Evolutionary conservation across 2,888 invertebrate species (phyloP).

Genomic region (Polia nebulosa): DNA sequence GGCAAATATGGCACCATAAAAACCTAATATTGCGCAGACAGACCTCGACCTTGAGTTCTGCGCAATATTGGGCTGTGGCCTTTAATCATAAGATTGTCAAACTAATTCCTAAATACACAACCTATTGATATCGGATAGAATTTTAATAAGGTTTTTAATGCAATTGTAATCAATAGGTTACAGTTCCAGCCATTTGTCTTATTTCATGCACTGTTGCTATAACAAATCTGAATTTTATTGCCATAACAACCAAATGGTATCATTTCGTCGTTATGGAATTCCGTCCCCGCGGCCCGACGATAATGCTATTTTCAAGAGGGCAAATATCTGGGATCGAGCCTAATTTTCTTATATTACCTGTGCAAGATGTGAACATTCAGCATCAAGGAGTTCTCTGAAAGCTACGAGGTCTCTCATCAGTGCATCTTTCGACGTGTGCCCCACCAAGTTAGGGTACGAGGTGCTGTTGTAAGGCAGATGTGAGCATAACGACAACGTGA

Average conservation of each 20-base stretch:
- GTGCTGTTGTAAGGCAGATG: conserved; percentile 95
- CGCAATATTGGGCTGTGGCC: not conserved
- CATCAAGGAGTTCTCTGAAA: conserved; percentile 96
- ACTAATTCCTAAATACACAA: not conserved
- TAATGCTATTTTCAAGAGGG: not conserved
- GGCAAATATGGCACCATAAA: not conserved
- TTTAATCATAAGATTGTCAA: not conserved
- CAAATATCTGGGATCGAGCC: not conserved
- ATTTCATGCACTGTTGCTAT: conserved; percentile 44
- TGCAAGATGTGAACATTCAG: conserved; percentile 96
- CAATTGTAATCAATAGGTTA: conserved; percentile 47
- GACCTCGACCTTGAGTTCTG: no score
- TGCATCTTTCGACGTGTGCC: conserved; percentile 92
- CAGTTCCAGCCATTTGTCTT: conserved; percentile 44
- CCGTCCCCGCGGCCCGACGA: not conserved
- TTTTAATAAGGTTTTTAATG: conserved; percentile 12
- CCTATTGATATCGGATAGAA: not conserved
- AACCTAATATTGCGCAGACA: not conserved
- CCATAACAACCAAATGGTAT: not conserved
- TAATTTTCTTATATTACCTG: conserved; percentile 85
- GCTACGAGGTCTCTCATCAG: conserved; percentile 94
- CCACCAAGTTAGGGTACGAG: conserved; percentile 95
- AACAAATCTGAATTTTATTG: conserved; percentile 25
- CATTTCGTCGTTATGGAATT: not conserved
- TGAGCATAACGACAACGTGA: conserved; percentile 93